Evolutionary conservation across 2,888 invertebrate genomes (phyloP), one percentile per base, ranked within the genome.

Genomic region (Melieria picta): DNA sequence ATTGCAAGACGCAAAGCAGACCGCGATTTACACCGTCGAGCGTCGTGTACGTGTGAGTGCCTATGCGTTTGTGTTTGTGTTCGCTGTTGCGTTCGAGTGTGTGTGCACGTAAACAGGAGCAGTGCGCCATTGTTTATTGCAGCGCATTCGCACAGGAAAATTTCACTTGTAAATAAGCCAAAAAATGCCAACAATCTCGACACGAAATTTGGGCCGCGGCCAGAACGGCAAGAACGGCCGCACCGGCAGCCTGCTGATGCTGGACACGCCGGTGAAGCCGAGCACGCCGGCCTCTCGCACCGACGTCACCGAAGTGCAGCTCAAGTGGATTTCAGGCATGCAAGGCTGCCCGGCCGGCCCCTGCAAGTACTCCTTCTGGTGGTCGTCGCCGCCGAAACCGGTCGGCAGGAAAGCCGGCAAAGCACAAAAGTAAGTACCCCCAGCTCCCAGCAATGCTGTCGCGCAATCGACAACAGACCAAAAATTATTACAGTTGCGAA

Each of bases 381-480:
- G 86, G 85, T 84, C 85, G 70, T 85, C 85, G 72, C 83, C 84
- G 10, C 87, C 87, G 4, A 85, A 85, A 74, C 80, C 87, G n/a
- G 77, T 81, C 72, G 79, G 80, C 79, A 80, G 80, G 77, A 83
- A 82, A 83, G 83, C 79, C 77, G 84, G 76, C 75, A 84, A 80
- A 80, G 80, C 79, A 46, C 74, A 76, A 61, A 78, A 78, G 82
- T 82, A 77, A 82, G 81, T 82, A 76, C 48, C 1, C n/a, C 30
- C 30, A 30, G 30, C 30, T 30, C 30, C 30, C 30, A 30, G 30
- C 30, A 30, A 30, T 30, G 30, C 30, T 30, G 30, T 30, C 30
- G 30, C 30, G 30, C 30, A 30, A 30, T 30, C 30, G 30, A 30
- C 30, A 30, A 3, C 30, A 30, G 30, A 3, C 30, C 30, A 30